These are phyloP conservation scores for Steatocranus sp. DNA, from an alignment of 2,797 vertebrate species.

Conservation along the genomic window DNA sequence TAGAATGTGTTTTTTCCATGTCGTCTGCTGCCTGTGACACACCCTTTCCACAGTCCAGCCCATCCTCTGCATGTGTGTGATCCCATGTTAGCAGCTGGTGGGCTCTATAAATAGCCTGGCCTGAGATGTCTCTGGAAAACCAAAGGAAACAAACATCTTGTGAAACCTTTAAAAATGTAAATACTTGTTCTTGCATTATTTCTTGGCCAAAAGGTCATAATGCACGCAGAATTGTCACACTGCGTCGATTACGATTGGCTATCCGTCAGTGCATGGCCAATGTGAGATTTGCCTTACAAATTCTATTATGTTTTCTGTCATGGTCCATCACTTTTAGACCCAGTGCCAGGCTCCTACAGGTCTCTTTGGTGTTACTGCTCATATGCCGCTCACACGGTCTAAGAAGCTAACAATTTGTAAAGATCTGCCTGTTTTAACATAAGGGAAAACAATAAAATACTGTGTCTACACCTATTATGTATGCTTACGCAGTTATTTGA, in stretches of 20 bases:
- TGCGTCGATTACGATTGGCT: background rate
- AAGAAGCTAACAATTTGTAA: fast-evolving
- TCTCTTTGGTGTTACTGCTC: background rate
- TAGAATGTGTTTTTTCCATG: constrained; percentile 31
- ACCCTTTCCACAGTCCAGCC: constrained; percentile 55
- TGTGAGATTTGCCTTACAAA: fast-evolving
- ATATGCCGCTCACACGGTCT: fast-evolving
- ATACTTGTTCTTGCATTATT: background rate
- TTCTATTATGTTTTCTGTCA: background rate
- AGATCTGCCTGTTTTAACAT: background rate
- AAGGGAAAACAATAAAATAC: constrained; percentile 17
- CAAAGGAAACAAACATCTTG: constrained; percentile 6
- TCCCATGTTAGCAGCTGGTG: constrained; percentile 50
- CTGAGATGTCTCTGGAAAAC: constrained; percentile 5
- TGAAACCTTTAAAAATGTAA: background rate
- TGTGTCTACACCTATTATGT: constrained; percentile 18
- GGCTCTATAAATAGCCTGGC: constrained; percentile 42
- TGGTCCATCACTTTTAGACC: background rate
- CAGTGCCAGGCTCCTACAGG: background rate
- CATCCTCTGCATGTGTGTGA: constrained; percentile 48
- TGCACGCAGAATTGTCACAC: fast-evolving
- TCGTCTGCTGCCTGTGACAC: constrained; percentile 28
- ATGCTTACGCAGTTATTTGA: background rate
- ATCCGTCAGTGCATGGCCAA: fast-evolving
- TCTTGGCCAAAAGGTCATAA: background rate